Evolutionary conservation across 2,797 vertebrate genomes (phyloP).

Genomic region (Halcyon chelicuti): DNA sequence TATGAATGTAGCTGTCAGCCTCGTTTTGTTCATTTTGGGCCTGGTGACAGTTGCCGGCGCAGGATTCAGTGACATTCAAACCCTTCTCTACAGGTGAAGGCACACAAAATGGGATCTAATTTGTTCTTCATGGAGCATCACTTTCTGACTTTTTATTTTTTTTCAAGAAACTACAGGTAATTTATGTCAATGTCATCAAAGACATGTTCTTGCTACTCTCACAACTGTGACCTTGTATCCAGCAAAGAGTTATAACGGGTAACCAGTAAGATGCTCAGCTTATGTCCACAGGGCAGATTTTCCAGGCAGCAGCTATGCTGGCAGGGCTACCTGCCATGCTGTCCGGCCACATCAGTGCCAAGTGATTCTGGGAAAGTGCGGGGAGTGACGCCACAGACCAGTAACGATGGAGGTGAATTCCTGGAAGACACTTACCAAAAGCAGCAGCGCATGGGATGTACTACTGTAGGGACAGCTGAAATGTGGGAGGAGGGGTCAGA

Average conservation of each 20-base stretch:
- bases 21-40: neutral
- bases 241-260: neutral
- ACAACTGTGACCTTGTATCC: slow-evolving; percentile 47
- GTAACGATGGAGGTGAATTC: neutral
- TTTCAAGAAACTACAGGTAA: neutral
- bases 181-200: slow-evolving; percentile 29
- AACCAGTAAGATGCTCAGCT: neutral
- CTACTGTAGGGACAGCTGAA: neutral
- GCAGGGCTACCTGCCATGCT: slow-evolving; percentile 15
- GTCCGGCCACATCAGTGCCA: neutral
- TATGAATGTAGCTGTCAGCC: neutral
- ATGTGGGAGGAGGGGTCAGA: neutral
- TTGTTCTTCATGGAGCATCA: slow-evolving; percentile 27
- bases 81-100: slow-evolving; percentile 22
- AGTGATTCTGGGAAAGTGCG: slow-evolving; percentile 42
- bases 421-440: neutral
- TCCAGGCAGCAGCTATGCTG: slow-evolving; percentile 34
- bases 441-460: neutral
- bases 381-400: neutral
- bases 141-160: neutral
- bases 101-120: slow-evolving; percentile 23
- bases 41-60: neutral
- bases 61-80: slow-evolving; percentile 39
- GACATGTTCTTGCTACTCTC: slow-evolving; percentile 16
- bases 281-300: slow-evolving; percentile 22